phyloP scores from a whole-genome alignment of 1,140 invertebrate species.

The Adelges cooleyi region DNA sequence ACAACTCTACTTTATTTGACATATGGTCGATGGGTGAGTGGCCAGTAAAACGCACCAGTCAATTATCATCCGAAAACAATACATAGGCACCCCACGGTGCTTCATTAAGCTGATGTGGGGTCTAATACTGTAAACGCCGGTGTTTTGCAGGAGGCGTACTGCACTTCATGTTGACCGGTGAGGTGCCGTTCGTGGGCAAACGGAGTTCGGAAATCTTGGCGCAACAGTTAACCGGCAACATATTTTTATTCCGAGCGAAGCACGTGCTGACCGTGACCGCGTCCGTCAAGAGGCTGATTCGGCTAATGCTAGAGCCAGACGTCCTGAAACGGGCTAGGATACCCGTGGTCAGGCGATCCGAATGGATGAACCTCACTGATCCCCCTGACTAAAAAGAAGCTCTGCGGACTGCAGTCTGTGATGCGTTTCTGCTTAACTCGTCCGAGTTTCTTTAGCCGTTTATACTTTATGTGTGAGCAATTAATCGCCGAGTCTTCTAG shows the following conservation, averaged over 20 bases:
- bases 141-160: conserved; percentile 3
- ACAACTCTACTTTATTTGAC: conserved; percentile 91
- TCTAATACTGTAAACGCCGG: neutral
- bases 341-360: neutral
- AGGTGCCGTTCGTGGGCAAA: neutral
- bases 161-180: conserved; percentile 7
- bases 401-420: neutral
- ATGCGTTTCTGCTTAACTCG: neutral
- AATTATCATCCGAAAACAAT: too few relatives aligned
- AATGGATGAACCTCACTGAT: neutral
- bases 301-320: conserved; percentile 14
- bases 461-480: too few relatives aligned
- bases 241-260: neutral
- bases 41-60: too few relatives aligned
- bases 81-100: too few relatives aligned
- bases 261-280: neutral
- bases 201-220: neutral
- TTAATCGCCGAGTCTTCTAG: too few relatives aligned
- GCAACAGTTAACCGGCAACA: conserved; percentile 8
- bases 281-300: neutral
- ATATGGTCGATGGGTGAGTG: conserved; percentile 89
- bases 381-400: too few relatives aligned
- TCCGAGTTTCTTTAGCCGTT: too few relatives aligned
- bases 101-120: too few relatives aligned
- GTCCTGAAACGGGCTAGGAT: neutral